Evolutionary conservation across 2,888 invertebrate genomes (phyloP).

Genomic region (Hesperia comma): DNA sequence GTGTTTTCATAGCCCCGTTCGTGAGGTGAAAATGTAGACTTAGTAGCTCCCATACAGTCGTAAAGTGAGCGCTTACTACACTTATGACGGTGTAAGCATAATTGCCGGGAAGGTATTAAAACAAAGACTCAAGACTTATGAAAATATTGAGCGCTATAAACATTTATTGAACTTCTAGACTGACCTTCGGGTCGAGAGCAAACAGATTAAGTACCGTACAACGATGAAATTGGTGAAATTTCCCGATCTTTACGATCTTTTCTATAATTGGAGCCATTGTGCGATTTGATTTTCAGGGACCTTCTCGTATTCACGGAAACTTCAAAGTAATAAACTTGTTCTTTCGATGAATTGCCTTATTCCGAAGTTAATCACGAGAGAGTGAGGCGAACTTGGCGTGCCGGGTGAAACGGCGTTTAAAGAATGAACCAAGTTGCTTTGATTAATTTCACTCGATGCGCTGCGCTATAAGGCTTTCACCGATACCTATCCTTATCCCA

Average conservation of each 20-base stretch:
- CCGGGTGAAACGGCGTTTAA: constrained; percentile 50
- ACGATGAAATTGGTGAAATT: constrained; percentile 48
- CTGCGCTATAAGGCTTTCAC: constrained; percentile 38
- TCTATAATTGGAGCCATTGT: constrained; percentile 69
- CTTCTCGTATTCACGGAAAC: constrained; percentile 61
- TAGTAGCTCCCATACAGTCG: constrained; percentile 29
- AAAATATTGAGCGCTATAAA: constrained; percentile 21
- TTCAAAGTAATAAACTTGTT: constrained; percentile 76
- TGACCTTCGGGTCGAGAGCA: constrained; percentile 37
- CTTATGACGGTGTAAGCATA: constrained; percentile 34
- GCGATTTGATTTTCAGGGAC: constrained; percentile 58
- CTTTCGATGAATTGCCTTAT: constrained; percentile 67
- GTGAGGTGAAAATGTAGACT: constrained; percentile 35
- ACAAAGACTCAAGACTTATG: constrained; percentile 23
- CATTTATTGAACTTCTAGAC: constrained; percentile 31
- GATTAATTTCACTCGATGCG: constrained; percentile 57
- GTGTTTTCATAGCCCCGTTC: constrained; percentile 38
- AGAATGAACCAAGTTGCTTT: constrained; percentile 56
- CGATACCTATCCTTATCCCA: constrained; percentile 30
- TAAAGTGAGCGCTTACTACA: constrained; percentile 35
- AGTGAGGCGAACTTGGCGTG: constrained; percentile 34
- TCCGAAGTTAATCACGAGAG: constrained; percentile 68
- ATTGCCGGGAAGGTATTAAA: constrained; percentile 32
- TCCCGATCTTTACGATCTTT: constrained; percentile 42
- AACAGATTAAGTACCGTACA: constrained; percentile 52